phyloP scores from a whole-genome alignment of 2,797 vertebrate genomes.

The Manis pentadactyla region DNA sequence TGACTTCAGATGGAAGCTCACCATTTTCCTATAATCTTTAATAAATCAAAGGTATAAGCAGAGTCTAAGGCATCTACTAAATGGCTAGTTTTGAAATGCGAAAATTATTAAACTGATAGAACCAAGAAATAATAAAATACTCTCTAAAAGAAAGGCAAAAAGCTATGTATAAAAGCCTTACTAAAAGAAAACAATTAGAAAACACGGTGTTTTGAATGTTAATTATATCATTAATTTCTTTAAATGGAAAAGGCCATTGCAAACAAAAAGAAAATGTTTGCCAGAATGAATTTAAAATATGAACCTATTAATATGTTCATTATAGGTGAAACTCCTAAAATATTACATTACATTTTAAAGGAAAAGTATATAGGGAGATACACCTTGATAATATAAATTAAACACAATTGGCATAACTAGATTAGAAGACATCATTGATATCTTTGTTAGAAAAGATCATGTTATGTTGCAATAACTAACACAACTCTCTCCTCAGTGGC shows the following conservation, averaged over 20 bases:
- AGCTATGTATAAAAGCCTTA: background rate
- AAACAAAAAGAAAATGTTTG: background rate
- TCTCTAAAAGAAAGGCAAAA: background rate
- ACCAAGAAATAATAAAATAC: background rate
- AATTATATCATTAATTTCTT: background rate
- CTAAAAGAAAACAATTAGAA: background rate
- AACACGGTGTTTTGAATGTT: background rate
- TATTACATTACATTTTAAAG: background rate
- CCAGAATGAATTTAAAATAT: background rate
- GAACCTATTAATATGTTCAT: background rate
- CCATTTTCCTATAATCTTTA: background rate
- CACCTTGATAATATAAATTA: background rate
- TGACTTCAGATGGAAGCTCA: background rate
- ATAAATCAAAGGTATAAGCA: background rate
- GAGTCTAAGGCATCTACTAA: background rate
- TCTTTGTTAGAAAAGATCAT: background rate
- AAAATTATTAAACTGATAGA: background rate
- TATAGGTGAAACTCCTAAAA: background rate
- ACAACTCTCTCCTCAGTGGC: background rate
- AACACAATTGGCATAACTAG: background rate
- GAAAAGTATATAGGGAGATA: background rate
- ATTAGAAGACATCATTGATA: background rate
- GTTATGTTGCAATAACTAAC: background rate
- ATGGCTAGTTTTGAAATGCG: background rate
- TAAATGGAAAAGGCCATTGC: background rate